A percentile compares a stretch with the other conserved stretches of the same genome.
Conservation (phyloP, 53 echinoderm and acorn worm species). For the Patiria pectinifera region DNA sequence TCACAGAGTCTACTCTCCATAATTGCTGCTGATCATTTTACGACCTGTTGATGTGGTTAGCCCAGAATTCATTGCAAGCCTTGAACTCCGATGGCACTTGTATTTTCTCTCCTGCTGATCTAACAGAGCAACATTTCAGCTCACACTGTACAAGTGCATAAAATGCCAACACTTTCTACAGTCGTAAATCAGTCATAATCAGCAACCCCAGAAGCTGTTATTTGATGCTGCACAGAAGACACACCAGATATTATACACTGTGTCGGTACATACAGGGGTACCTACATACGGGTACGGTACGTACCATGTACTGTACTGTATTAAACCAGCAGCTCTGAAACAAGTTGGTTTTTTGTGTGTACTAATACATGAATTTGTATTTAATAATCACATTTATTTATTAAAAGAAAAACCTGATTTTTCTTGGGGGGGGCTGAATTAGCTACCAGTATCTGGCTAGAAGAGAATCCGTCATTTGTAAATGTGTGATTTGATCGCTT, state of each 20-base stretch:
- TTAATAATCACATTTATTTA: too few species aligned
- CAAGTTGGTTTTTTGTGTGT: too few species aligned
- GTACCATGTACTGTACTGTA: too few species aligned
- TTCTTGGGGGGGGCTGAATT: too few species aligned
- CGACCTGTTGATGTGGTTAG: constrained; percentile 17
- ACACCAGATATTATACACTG: not conserved
- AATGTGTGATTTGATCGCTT: too few species aligned
- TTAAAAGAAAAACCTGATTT: too few species aligned
- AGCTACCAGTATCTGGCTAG: too few species aligned
- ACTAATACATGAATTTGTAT: too few species aligned
- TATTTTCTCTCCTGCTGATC: not conserved
- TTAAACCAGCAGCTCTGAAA: too few species aligned
- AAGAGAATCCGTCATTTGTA: too few species aligned
- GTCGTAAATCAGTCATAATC: constrained; percentile 36
- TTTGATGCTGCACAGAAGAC: constrained; percentile 2
- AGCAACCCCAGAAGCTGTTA: constrained; percentile 16
- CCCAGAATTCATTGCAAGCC: constrained; percentile 5
- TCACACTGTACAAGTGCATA: not conserved
- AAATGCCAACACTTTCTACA: not conserved
- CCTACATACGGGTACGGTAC: too few species aligned
- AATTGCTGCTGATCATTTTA: not conserved
- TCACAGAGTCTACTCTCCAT: not conserved
- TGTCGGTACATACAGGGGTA: too few species aligned
- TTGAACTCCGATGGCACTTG: not conserved
- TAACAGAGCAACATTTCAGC: not conserved